phyloP scores from a whole-genome alignment of 2,797 vertebrate species.

The Zenarchopterus dispar region DNA sequence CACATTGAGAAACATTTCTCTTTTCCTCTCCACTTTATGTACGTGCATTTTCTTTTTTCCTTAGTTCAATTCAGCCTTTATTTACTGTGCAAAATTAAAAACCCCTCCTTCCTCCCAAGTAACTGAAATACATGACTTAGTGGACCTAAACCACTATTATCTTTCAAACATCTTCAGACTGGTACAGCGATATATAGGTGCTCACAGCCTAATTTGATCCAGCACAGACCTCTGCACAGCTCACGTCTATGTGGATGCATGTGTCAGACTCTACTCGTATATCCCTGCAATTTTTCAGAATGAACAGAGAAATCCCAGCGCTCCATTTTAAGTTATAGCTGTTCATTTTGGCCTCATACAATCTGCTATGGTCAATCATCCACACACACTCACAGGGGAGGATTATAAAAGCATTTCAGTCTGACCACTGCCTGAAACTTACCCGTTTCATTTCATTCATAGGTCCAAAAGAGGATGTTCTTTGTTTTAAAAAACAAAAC shows the following conservation, averaged over 20 bases:
- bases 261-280: slow-evolving; percentile 45
- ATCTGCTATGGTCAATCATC: slow-evolving; percentile 46
- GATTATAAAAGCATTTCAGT: slow-evolving; percentile 40
- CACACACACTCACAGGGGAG: slow-evolving; percentile 43
- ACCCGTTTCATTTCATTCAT: slow-evolving; percentile 18
- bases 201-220: slow-evolving; percentile 54
- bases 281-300: slow-evolving; percentile 74
- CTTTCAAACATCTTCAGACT: slow-evolving; percentile 35
- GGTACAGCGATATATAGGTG: slow-evolving; percentile 49
- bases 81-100: slow-evolving; percentile 49
- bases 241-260: slow-evolving; percentile 12
- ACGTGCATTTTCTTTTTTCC: background rate
- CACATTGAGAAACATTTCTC: slow-evolving; percentile 15
- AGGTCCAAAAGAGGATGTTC: slow-evolving; percentile 8
- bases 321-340: slow-evolving; percentile 56
- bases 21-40: slow-evolving; percentile 7
- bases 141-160: slow-evolving; percentile 37
- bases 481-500: no score
- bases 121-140: slow-evolving; percentile 25
- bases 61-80: slow-evolving; percentile 31
- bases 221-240: slow-evolving; percentile 39
- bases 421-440: slow-evolving; percentile 18
- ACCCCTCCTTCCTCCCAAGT: slow-evolving; percentile 14
- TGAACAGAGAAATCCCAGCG: slow-evolving; percentile 60
- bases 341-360: slow-evolving; percentile 46